Evolutionary conservation across 2,888 invertebrate species (phyloP), one percentile per base, ranked within the genome.

Genomic region (Neoascia interrupta): DNA sequence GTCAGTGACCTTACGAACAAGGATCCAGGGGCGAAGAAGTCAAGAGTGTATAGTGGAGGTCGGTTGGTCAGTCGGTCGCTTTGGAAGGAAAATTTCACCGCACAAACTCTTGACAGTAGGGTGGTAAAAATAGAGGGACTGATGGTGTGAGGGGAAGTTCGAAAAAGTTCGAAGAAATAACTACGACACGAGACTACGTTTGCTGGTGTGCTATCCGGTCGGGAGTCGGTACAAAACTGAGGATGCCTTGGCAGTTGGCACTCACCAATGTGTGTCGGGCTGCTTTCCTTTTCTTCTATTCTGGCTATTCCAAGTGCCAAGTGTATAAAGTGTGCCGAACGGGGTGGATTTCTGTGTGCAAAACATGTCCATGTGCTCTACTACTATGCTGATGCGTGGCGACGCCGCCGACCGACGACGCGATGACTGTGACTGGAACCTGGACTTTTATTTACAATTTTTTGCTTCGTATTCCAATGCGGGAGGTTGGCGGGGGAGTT

Each of bases 201-300:
- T 54, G 49, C 61, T 68, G 49, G 23, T 68, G 79, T 79, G 61
- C 61, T 79, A 61, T 73, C 73, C 73, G 41, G 45, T 60, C 61
- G 73, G 73, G 73, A 73, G 79, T 79, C 73, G 61, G 66, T 73
- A 79, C 28, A 68, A 79, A 79, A 79, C 79, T 79, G 73, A 79
- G 47, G 66, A 68, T 49, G 66, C 11, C 79, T 56, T 58, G 8
- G 4, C 31, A 21, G 34, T 54, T 36, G 39, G 60, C 41, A n/a
- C n/a, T n/a, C n/a, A n/a, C n/a, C n/a, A 6, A 23, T 63, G 45
- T 60, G 15, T 31, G n/a, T 16, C 45, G 47, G 47, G 19, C n/a
- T 41, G 21, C 18, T 6, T 23, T 63, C 11, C n/a, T 13, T 37
- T 8, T n/a, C 31, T 31, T 8, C 4, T 31, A n/a, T n/a, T n/a